phyloP scores from a whole-genome alignment of 1,140 invertebrate species.

The Xylocopa sonorina region DNA sequence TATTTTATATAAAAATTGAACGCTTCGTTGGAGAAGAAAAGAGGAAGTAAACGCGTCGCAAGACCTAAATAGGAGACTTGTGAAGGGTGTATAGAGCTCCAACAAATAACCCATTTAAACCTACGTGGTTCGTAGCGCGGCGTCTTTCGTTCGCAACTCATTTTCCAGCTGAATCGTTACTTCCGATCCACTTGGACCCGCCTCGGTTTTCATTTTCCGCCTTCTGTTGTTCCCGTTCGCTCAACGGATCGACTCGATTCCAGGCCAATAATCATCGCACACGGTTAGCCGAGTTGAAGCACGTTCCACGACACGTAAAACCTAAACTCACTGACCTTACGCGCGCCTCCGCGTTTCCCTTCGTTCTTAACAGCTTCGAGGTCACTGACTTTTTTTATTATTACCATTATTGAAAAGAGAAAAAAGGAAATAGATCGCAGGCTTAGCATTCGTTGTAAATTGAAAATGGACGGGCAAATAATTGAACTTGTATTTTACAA shows the following conservation, averaged over 20 bases:
- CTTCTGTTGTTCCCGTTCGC: slow-evolving; percentile 29
- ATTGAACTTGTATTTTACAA: too few species aligned
- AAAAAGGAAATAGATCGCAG: too few species aligned
- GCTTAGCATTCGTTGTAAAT: too few species aligned
- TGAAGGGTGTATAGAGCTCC: too few species aligned
- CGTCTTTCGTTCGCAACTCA: not conserved
- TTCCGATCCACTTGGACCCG: slow-evolving; percentile 24
- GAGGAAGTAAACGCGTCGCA: not conserved
- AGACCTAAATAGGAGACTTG: not conserved
- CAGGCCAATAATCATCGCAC: slow-evolving; percentile 43
- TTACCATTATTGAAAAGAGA: too few species aligned
- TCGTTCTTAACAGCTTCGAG: too few species aligned
- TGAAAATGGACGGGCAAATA: too few species aligned
- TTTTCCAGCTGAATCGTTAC: slow-evolving; percentile 14
- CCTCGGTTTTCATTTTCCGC: slow-evolving; percentile 5
- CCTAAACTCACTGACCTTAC: not conserved
- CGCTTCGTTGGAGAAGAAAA: not conserved
- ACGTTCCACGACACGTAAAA: slow-evolving; percentile 29
- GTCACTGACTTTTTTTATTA: too few species aligned
- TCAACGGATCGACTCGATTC: slow-evolving; percentile 21
- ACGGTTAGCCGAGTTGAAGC: not conserved
- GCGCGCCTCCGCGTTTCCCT: not conserved
- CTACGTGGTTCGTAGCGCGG: not conserved
- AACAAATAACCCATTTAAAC: not conserved
- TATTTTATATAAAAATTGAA: not conserved